A percentile compares a stretch with the other conserved stretches of the same genome.
Conservation (phyloP, 2,113 vertebrate genomes). For the Ceuthmochares aereus region DNA sequence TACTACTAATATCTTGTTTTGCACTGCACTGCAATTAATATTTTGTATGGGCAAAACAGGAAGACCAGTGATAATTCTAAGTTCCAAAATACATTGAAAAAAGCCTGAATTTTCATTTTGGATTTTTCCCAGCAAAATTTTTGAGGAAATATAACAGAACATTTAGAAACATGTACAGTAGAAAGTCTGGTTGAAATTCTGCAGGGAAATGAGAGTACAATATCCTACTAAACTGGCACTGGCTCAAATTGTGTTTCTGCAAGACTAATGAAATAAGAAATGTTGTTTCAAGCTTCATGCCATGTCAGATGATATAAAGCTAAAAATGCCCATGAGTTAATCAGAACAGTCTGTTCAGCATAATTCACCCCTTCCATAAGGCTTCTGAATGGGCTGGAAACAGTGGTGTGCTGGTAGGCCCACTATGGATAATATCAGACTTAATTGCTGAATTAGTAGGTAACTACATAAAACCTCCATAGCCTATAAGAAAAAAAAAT, state of each 20-base stretch:
- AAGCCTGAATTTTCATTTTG: slow-evolving; percentile 68
- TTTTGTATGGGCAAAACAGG: slow-evolving; percentile 55
- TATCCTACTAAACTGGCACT: slow-evolving; percentile 70
- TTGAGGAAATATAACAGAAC: slow-evolving; percentile 36
- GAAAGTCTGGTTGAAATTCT: slow-evolving; percentile 63
- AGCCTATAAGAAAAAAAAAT: background rate
- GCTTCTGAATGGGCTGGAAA: slow-evolving; percentile 37
- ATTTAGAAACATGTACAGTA: slow-evolving; percentile 57
- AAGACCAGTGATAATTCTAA: slow-evolving; percentile 63
- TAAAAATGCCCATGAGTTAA: slow-evolving; percentile 78
- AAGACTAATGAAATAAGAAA: slow-evolving; percentile 81
- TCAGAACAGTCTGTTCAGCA: slow-evolving; percentile 70
- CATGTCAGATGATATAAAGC: slow-evolving; percentile 77
- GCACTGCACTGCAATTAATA: slow-evolving; percentile 53
- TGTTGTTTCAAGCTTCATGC: slow-evolving; percentile 78
- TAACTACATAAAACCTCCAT: background rate
- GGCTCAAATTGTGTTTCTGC: slow-evolving; percentile 74
- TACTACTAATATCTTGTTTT: slow-evolving; percentile 63
- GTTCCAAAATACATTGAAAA: slow-evolving; percentile 68
- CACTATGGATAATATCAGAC: slow-evolving; percentile 26
- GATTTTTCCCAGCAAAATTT: slow-evolving; percentile 65
- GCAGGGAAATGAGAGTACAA: slow-evolving; percentile 68
- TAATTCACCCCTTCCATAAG: slow-evolving; percentile 65
- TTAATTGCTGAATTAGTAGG: slow-evolving; percentile 32
- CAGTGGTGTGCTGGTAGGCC: background rate